Conservation (phyloP, 2,113 vertebrate species). For the Podarcis muralis region DNA sequence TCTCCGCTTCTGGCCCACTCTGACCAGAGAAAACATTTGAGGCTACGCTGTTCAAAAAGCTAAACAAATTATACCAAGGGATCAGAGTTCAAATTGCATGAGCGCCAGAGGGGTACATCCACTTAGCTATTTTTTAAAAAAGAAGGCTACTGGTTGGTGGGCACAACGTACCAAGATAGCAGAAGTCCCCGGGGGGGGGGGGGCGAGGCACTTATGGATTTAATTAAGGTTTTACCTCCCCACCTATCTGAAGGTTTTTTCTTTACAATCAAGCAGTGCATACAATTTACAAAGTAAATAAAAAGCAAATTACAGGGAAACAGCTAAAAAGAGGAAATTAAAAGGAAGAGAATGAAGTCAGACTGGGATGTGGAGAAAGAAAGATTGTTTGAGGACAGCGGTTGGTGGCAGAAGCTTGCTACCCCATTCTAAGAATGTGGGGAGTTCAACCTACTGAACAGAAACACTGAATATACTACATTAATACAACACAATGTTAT, state of each 20-base stretch:
- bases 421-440: neutral
- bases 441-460: neutral
- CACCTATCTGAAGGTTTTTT: no score
- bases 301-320: neutral
- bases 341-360: no score
- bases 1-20: neutral
- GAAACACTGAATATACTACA: neutral
- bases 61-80: neutral
- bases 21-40: neutral
- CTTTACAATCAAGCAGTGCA: neutral
- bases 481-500: neutral
- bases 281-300: neutral
- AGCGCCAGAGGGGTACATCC: neutral
- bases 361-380: no score
- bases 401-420: neutral
- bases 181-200: neutral
- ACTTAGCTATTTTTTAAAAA: neutral
- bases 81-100: neutral
- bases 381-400: no score
- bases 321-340: neutral
- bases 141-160: neutral
- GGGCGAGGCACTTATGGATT: neutral
- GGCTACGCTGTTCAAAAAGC: neutral
- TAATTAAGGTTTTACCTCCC: neutral
- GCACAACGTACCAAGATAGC: neutral